These are phyloP conservation scores for Drosophila novamexicana DNA, from an alignment of 1,140 invertebrate genomes.

Conservation along the genomic window DNA sequence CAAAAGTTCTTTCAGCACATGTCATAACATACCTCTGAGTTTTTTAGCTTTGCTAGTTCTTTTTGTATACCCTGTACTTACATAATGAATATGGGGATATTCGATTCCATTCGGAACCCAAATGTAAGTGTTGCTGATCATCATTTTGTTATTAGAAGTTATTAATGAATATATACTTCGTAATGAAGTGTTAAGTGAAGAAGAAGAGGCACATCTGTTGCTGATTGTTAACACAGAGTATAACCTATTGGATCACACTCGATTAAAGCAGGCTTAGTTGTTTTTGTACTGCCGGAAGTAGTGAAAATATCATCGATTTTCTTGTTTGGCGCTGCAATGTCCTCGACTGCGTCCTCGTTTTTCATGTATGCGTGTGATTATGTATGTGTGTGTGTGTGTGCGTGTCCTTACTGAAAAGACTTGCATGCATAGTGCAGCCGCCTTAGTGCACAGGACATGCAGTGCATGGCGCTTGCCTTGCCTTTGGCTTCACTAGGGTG, in stretches of 20 bases:
- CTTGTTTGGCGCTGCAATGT: conserved; percentile 59
- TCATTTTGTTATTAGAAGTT: too few species aligned
- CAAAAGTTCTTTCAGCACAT: background rate
- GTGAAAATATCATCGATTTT: conserved; percentile 81
- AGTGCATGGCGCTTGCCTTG: conserved; percentile 26
- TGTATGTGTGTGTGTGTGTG: conserved; percentile 25
- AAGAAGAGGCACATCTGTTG: too few species aligned
- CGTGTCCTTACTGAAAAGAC: conserved; percentile 62
- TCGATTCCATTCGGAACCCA: too few species aligned
- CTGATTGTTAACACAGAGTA: background rate
- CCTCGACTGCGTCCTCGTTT: conserved; percentile 67
- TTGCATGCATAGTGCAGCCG: conserved; percentile 31
- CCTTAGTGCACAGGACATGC: conserved; percentile 3
- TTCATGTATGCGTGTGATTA: conserved; percentile 15
- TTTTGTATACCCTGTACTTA: too few species aligned
- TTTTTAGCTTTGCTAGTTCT: too few species aligned
- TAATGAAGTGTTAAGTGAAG: too few species aligned
- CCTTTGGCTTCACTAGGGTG: conserved; percentile 37
- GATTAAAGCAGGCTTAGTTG: conserved; percentile 2
- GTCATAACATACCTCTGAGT: too few species aligned
- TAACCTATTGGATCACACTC: background rate
- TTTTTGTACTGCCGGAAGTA: conserved; percentile 59
- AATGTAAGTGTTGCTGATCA: too few species aligned
- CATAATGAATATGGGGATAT: too few species aligned
- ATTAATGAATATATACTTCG: too few species aligned